Evolutionary conservation across 2,113 vertebrate species (phyloP), one percentile per base, ranked within the genome.

Genomic region (Larimichthys polyactis): DNA sequence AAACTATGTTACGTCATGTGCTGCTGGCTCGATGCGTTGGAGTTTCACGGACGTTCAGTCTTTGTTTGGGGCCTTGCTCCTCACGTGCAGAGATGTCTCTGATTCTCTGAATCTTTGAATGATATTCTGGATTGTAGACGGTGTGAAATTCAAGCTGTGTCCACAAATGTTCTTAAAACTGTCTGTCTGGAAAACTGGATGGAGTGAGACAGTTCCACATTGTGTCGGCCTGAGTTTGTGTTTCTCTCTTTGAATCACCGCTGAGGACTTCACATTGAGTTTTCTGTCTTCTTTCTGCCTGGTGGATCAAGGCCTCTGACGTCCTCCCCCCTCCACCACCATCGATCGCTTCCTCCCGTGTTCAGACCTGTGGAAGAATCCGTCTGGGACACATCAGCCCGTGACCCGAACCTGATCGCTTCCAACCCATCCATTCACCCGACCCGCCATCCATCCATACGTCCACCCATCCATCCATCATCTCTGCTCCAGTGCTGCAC

Each of bases 321-420:
- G 16, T 20, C 67, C 51, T 36, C 22, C 54, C 62, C 32, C 5
- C 32, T 40, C 36, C 36, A 40, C 32, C 32, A 36, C 36, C 36
- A 91, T 90, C 82, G 82, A 91, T 87, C 64, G 55, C 87, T 70
- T 66, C 91, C 83, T 79, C 55, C 60, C n/a, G n/a, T 46, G 84
- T 72, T 84, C 89, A 89, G 64, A 68, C 58, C 66, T 17, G 87
- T 16, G 69, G 85, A 93, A 92, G 66, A 86, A 88, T 87, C 78
- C 11, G 27, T 78, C 72, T 73, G 59, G 59, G 70, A 71, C 75
- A 8, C 58, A 75, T 79, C 79, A 75, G 81, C 55, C 76, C 7
- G 19, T 77, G 90, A 82, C 73, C 90, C 62, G 71, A 81, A 81
- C 66, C 77, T n/a, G 75, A 81, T 80, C 74, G 11, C 63, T 22